These are phyloP conservation scores for Brevimyrus niger DNA, from an alignment of 2,113 vertebrate genomes.

Conservation along the genomic window DNA sequence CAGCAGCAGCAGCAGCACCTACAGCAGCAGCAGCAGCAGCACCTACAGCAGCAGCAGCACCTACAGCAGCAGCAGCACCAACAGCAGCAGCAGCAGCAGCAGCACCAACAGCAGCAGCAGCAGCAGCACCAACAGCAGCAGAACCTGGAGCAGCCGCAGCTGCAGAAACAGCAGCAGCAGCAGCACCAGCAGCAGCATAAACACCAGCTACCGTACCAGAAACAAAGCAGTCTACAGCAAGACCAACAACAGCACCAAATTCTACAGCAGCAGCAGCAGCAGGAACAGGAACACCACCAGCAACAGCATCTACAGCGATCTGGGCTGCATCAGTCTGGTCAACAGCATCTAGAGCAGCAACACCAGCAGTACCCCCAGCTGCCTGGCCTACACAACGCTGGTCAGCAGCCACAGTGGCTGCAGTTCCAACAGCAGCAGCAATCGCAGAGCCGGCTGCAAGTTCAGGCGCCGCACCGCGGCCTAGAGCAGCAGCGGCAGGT, in stretches of 20 bases:
- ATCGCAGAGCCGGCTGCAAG: not conserved
- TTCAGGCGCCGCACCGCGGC: not conserved
- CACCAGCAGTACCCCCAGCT: not conserved
- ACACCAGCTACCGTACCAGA: slow-evolving; percentile 13
- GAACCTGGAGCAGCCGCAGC: not conserved
- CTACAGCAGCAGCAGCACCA: not conserved
- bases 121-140: not conserved
- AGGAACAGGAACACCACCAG: slow-evolving; percentile 25
- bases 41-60: too few species aligned
- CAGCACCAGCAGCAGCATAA: not conserved
- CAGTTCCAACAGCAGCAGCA: not conserved
- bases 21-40: too few species aligned
- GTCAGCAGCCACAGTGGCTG: slow-evolving; percentile 20
- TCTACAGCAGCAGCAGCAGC: slow-evolving; percentile 35
- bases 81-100: not conserved
- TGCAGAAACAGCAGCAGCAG: not conserved
- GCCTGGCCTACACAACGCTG: not conserved
- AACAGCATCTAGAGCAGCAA: slow-evolving; percentile 4
- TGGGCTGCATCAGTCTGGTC: not conserved
- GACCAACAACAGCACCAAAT: slow-evolving; percentile 30
- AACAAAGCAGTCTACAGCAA: slow-evolving; percentile 26
- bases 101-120: not conserved
- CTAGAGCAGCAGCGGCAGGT: not conserved
- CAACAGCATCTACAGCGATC: not conserved
- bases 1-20: not conserved